Conservation (phyloP, 53 echinoderm and acorn worm species). For the Mesocentrotus franciscanus region DNA sequence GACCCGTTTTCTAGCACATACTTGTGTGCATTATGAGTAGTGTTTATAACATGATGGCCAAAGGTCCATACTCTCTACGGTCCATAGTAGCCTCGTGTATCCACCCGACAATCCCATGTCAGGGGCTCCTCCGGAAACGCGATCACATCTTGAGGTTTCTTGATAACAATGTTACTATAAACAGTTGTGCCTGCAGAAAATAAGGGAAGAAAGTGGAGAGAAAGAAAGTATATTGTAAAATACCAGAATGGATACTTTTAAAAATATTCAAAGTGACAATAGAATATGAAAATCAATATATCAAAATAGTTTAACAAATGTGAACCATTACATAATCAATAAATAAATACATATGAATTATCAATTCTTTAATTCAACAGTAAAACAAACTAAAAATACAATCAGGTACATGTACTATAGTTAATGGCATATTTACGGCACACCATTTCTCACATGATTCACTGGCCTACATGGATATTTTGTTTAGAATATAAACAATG, state of each 20-base stretch:
- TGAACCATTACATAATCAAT: too few species aligned
- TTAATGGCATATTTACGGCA: too few species aligned
- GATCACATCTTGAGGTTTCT: slow-evolving; percentile 58
- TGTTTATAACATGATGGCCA: slow-evolving; percentile 24
- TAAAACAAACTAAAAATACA: too few species aligned
- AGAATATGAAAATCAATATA: not conserved
- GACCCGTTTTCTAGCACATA: slow-evolving; percentile 58
- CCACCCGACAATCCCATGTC: slow-evolving; percentile 33
- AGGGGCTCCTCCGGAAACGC: slow-evolving; percentile 40
- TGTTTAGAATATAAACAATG: too few species aligned
- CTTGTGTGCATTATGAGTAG: slow-evolving; percentile 31
- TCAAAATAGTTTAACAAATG: not conserved
- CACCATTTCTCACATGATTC: too few species aligned
- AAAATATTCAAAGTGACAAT: not conserved
- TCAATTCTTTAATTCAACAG: too few species aligned
- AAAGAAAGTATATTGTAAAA: not conserved
- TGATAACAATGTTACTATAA: slow-evolving; percentile 48
- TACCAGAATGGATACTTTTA: not conserved
- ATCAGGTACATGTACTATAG: too few species aligned
- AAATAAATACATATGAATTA: too few species aligned
- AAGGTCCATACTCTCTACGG: slow-evolving; percentile 52
- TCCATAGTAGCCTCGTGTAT: not conserved
- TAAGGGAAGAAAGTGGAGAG: not conserved
- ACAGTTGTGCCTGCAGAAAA: slow-evolving; percentile 60
- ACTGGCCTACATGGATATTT: too few species aligned